phyloP scores from a whole-genome alignment of 35 echinoderm and acorn worm genomes.

The Eucidaris tribuloides region DNA sequence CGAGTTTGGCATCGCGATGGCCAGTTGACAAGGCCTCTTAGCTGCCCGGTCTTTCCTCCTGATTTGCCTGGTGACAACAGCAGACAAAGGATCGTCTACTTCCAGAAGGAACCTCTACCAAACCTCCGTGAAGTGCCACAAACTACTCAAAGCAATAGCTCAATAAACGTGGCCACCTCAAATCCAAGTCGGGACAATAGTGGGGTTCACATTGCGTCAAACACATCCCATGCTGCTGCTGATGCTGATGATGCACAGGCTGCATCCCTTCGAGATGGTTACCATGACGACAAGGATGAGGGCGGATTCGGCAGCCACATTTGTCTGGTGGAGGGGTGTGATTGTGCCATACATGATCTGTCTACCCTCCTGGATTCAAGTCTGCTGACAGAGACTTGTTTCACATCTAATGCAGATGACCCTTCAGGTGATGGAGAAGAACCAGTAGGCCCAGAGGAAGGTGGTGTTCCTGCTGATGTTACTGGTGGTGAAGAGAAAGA shows the following conservation, averaged over 20 bases:
- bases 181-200: too few species aligned
- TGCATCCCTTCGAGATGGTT: not conserved
- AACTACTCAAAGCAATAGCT: too few species aligned
- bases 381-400: constrained; percentile 16
- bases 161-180: too few species aligned
- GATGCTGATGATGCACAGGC: too few species aligned
- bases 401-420: too few species aligned
- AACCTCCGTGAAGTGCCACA: too few species aligned
- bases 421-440: not conserved
- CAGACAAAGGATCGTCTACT: constrained; percentile 1
- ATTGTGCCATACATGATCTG: not conserved
- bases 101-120: constrained; percentile 1
- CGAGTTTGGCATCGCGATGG: constrained; percentile 8
- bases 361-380: constrained; percentile 7
- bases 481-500: too few species aligned
- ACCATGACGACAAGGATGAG: not conserved
- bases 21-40: not conserved
- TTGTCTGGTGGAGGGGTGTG: not conserved
- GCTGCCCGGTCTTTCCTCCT: constrained; percentile 4
- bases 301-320: not conserved
- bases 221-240: too few species aligned
- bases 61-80: not conserved
- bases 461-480: too few species aligned
- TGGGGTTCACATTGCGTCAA: too few species aligned
- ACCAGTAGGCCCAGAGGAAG: too few species aligned